Percentiles rank a stretch among this genome's conserved stretches.
Conservation (phyloP, 2,113 vertebrate genomes). For the Ictalurus punctatus region DNA sequence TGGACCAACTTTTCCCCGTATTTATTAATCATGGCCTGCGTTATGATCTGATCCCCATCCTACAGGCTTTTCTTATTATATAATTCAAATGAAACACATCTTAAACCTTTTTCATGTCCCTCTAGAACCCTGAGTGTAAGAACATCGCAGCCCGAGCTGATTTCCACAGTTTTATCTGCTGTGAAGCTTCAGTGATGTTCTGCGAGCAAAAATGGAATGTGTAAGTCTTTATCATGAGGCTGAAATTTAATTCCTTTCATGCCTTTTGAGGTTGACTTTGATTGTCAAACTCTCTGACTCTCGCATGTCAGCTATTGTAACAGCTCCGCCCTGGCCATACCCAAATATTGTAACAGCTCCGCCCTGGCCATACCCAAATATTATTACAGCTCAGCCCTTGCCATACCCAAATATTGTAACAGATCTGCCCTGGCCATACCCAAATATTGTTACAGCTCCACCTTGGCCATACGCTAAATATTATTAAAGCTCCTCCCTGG, state of each 20-base stretch:
- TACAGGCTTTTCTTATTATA: background rate
- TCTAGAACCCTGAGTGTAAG: conserved; percentile 1
- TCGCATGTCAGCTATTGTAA: background rate
- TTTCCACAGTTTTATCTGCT: conserved; percentile 60
- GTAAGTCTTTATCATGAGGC: conserved; percentile 58
- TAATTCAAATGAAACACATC: background rate
- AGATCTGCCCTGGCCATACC: background rate
- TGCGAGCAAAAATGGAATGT: conserved; percentile 53
- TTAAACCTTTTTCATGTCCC: background rate
- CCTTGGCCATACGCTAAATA: background rate
- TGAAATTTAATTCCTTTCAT: conserved; percentile 58
- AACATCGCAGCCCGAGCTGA: conserved; percentile 37
- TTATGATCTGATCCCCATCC: background rate
- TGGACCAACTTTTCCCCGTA: too few species aligned
- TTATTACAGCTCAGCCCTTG: background rate
- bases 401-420: too few species aligned
- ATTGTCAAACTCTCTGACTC: background rate
- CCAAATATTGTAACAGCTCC: background rate
- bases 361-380: background rate
- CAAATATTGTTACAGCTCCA: background rate
- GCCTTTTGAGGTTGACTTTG: conserved; percentile 46
- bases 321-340: background rate
- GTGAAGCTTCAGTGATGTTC: conserved; percentile 30
- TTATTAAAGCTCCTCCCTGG: too few species aligned
- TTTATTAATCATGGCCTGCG: background rate